Evolutionary conservation across 2,113 vertebrate species (phyloP).

Genomic region (Sinocyclocheilus anshuiensis): DNA sequence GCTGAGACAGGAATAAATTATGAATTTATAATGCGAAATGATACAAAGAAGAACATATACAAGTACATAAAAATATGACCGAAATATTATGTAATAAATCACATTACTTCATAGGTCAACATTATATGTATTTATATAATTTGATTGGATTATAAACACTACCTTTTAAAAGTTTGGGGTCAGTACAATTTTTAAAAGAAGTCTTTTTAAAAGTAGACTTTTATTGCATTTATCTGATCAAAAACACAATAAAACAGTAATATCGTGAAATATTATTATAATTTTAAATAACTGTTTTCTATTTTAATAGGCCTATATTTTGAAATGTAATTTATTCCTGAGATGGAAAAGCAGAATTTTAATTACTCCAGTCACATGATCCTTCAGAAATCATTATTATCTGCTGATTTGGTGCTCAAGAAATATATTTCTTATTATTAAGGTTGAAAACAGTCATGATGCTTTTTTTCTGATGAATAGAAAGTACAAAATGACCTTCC

Average conservation of each 20-base stretch:
- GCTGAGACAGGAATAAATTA: conserved; percentile 66
- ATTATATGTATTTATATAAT: too few relatives aligned
- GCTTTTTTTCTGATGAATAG: neutral
- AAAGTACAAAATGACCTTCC: neutral
- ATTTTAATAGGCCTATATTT: neutral
- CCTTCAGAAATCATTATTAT: neutral
- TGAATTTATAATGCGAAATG: neutral
- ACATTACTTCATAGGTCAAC: too few relatives aligned
- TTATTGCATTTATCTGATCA: too few relatives aligned
- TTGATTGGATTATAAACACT: too few relatives aligned
- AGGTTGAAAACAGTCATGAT: neutral
- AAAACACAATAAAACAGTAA: neutral
- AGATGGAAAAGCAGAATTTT: neutral
- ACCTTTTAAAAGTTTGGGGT: too few relatives aligned
- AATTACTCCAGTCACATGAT: neutral
- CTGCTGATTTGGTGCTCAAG: neutral
- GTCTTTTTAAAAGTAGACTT: too few relatives aligned
- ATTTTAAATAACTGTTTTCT: neutral
- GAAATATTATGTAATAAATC: neutral
- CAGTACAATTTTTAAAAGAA: too few relatives aligned
- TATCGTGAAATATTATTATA: neutral
- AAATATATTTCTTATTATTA: neutral
- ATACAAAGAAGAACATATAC: neutral
- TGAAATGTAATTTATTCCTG: neutral
- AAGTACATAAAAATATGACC: too few relatives aligned